A percentile compares a stretch with the other conserved stretches of the same genome.
Evolutionary conservation across 1,140 invertebrate genomes (phyloP).

Genomic region (Brachionus rotundiformis): DNA sequence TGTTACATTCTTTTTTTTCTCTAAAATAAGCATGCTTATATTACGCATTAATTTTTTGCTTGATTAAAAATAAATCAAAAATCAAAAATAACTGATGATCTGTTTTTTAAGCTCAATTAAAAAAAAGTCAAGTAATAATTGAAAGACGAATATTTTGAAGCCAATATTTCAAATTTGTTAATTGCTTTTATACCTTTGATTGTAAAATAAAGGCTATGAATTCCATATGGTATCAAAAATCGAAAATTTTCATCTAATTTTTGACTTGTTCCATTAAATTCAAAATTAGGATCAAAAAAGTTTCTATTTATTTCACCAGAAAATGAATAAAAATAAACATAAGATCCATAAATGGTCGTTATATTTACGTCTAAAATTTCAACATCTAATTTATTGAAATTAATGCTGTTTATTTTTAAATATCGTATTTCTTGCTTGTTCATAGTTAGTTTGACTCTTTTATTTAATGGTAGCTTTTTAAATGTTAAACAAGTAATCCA

Average conservation of each 20-base stretch:
- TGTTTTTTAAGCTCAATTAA: background rate
- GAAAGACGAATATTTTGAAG: background rate
- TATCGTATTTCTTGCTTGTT: background rate
- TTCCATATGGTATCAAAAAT: background rate
- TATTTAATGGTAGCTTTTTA: background rate
- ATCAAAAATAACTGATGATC: too few relatives aligned
- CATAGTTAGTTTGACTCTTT: background rate
- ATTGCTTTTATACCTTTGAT: background rate
- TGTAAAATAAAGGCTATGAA: background rate
- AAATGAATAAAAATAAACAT: constrained; percentile 22
- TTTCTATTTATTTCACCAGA: background rate
- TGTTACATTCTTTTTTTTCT: too few relatives aligned
- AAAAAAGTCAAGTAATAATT: background rate
- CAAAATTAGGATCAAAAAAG: background rate
- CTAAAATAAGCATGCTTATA: too few relatives aligned
- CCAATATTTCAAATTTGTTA: background rate
- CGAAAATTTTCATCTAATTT: background rate
- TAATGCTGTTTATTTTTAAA: background rate
- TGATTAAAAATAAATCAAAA: too few relatives aligned
- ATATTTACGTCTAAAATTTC: background rate
- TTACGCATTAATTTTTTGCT: too few relatives aligned
- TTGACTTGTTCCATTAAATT: background rate
- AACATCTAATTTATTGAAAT: background rate
- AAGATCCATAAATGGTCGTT: background rate
- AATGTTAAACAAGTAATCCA: background rate